phyloP scores from a whole-genome alignment of 37 sponge, comb jelly and placozoan species.

The Tethya wilhelma region DNA sequence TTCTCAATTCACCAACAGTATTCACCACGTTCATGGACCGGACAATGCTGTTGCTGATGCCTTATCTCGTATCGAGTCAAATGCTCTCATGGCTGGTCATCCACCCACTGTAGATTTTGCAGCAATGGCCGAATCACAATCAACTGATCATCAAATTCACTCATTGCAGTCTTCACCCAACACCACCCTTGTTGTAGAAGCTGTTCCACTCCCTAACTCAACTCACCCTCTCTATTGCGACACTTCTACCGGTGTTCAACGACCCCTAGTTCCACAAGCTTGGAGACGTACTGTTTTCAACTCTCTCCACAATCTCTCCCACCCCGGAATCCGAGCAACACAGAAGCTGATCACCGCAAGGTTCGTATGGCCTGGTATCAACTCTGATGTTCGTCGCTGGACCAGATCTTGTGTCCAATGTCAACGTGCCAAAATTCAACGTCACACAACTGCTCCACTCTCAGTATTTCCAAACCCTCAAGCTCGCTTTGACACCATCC shows the following conservation, averaged over 20 bases:
- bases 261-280: slow-evolving; percentile 16
- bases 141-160: slow-evolving; percentile 39
- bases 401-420: slow-evolving; percentile 52
- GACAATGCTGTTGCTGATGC: slow-evolving; percentile 69
- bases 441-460: slow-evolving; percentile 53
- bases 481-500: slow-evolving; percentile 58
- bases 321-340: slow-evolving; percentile 71
- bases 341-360: slow-evolving; percentile 66
- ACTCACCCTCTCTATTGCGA: slow-evolving; percentile 45
- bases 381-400: slow-evolving; percentile 54
- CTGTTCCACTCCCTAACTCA: slow-evolving; percentile 42
- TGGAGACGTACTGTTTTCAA: slow-evolving; percentile 64
- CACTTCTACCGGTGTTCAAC: slow-evolving; percentile 21
- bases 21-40: slow-evolving; percentile 43
- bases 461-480: slow-evolving; percentile 46
- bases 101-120: slow-evolving; percentile 32
- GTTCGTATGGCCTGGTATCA: slow-evolving; percentile 71
- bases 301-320: slow-evolving; percentile 59
- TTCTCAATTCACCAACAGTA: slow-evolving; percentile 64
- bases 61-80: slow-evolving; percentile 60
- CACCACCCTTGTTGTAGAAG: slow-evolving; percentile 31
- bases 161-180: slow-evolving; percentile 30
- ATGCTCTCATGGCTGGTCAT: slow-evolving; percentile 30
- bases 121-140: slow-evolving; percentile 50
- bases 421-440: slow-evolving; percentile 62